A percentile compares a stretch with the other conserved stretches of the same genome.
These are phyloP conservation scores for Drosophila maculinotata DNA, from an alignment of 2,888 invertebrate genomes.

Conservation along the genomic window DNA sequence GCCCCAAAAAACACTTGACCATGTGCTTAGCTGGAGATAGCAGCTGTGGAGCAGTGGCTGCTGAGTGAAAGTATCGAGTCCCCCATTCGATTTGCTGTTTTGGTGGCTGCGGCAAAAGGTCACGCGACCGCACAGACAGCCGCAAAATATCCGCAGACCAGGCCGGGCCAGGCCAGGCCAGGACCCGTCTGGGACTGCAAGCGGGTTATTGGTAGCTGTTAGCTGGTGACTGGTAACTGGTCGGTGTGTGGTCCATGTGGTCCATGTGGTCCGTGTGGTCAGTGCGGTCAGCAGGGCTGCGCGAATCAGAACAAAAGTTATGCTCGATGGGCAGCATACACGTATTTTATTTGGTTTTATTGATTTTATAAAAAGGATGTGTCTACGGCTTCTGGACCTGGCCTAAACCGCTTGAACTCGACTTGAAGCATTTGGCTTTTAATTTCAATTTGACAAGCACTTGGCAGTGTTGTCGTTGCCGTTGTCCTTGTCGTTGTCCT, in stretches of 20 bases:
- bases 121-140: conserved; percentile 61
- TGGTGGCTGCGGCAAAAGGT: conserved; percentile 51
- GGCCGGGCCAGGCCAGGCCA: too few relatives aligned
- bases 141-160: conserved; percentile 57
- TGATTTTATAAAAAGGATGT: conserved; percentile 65
- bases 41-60: conserved; percentile 8
- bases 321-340: conserved; percentile 28
- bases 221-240: conserved; percentile 29
- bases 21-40: conserved; percentile 2
- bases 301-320: conserved; percentile 54
- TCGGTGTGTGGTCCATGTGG: conserved; percentile 23
- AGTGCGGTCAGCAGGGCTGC: conserved; percentile 20
- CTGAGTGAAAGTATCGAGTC: conserved; percentile 52
- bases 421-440: conserved; percentile 71
- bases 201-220: conserved; percentile 14
- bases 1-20: conserved; percentile 16
- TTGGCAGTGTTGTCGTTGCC: conserved; percentile 59
- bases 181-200: conserved; percentile 26
- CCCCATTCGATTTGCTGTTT: conserved; percentile 32
- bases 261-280: conserved; percentile 24
- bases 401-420: conserved; percentile 44
- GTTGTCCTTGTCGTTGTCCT: conserved; percentile 1
- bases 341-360: conserved; percentile 73
- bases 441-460: conserved; percentile 79
- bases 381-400: conserved; percentile 38